Percentiles rank a stretch among this genome's conserved stretches.
phyloP scores from a whole-genome alignment of 2,888 invertebrate species.

The Mantis religiosa region DNA sequence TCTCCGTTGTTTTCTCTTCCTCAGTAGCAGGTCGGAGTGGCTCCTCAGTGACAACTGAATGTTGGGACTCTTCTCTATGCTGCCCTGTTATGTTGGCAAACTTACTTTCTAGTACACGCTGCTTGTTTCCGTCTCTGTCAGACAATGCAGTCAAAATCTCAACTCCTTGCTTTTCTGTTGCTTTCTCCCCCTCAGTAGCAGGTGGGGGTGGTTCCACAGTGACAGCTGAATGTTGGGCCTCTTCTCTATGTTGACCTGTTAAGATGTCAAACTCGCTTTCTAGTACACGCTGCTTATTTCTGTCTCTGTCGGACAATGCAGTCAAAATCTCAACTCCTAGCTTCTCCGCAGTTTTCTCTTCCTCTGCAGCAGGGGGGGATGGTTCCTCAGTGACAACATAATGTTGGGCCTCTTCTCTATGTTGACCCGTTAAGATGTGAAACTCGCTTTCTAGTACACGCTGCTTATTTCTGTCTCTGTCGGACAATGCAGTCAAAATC shows the following conservation, averaged over 20 bases:
- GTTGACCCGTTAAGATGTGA: neutral
- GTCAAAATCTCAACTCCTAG: neutral
- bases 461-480: too few species aligned
- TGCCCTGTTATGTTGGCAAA: neutral
- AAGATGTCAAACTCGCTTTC: neutral
- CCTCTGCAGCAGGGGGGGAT: neutral
- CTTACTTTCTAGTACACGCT: neutral
- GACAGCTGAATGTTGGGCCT: neutral
- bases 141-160: neutral
- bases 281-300: too few species aligned
- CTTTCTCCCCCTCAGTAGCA: neutral
- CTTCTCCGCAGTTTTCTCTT: neutral
- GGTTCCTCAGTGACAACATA: neutral
- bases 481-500: neutral
- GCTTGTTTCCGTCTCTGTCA: too few species aligned
- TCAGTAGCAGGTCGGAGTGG: neutral
- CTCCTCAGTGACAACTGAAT: neutral
- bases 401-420: neutral
- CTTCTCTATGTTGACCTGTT: neutral
- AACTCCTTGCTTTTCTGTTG: neutral
- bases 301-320: neutral
- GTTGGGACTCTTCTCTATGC: neutral
- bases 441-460: neutral
- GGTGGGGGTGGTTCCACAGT: neutral
- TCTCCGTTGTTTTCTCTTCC: neutral